phyloP scores from a whole-genome alignment of 1,140 invertebrate species.

The Stratiolaelaps scimitus region DNA sequence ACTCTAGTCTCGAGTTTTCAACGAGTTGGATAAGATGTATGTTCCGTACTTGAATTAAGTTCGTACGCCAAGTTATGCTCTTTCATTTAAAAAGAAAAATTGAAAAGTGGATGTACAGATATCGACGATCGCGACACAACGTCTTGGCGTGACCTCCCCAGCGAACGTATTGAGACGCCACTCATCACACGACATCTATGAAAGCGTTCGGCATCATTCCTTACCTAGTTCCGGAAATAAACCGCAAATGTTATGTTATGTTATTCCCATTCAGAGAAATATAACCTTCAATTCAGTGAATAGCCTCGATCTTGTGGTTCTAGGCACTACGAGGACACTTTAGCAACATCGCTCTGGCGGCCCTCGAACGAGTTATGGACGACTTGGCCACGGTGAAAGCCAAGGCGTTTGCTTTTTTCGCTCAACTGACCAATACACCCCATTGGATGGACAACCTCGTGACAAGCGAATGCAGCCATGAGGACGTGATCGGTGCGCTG shows the following conservation, averaged over 20 bases:
- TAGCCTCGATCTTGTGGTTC: neutral
- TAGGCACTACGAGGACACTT: slow-evolving; percentile 2
- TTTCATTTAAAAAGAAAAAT: too few species aligned
- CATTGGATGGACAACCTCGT: slow-evolving; percentile 27
- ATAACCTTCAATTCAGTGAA: neutral
- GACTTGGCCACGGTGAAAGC: neutral
- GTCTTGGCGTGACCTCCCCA: too few species aligned
- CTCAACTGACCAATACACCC: slow-evolving; percentile 5
- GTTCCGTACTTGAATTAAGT: too few species aligned
- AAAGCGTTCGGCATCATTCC: too few species aligned
- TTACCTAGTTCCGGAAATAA: too few species aligned
- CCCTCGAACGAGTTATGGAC: neutral
- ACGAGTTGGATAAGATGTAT: too few species aligned
- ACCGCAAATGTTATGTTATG: neutral
- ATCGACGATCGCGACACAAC: too few species aligned
- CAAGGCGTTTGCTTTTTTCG: slow-evolving; percentile 14
- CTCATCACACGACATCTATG: too few species aligned
- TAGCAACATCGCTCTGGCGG: neutral
- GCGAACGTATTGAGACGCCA: too few species aligned
- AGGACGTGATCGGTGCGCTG: neutral
- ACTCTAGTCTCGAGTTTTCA: too few species aligned
- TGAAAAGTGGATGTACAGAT: too few species aligned
- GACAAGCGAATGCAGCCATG: slow-evolving; percentile 11
- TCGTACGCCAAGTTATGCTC: too few species aligned
- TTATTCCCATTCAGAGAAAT: neutral